These are phyloP conservation scores for Battus philenor DNA, from an alignment of 1,140 invertebrate genomes.

Conservation along the genomic window DNA sequence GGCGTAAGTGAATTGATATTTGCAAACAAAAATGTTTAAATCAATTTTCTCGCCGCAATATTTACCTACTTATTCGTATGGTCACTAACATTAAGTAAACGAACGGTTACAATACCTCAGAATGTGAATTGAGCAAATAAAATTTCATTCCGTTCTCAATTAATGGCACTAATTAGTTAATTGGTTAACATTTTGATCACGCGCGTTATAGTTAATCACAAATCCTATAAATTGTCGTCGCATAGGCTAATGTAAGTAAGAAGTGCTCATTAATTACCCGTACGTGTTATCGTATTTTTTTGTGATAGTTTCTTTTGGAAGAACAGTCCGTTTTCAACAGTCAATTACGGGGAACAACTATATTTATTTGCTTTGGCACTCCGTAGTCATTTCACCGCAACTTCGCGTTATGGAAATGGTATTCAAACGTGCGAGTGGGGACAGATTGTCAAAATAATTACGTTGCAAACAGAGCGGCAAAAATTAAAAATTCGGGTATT, in stretches of 20 bases:
- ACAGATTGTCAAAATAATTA: slow-evolving; percentile 3
- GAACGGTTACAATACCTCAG: too few relatives aligned
- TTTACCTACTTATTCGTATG: too few relatives aligned
- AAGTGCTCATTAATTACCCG: slow-evolving; percentile 6
- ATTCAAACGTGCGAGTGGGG: slow-evolving; percentile 1
- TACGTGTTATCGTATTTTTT: slow-evolving; percentile 1
- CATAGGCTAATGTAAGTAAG: not conserved
- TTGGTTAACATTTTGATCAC: slow-evolving; percentile 9
- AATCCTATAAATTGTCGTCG: not conserved
- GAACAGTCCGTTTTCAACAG: not conserved
- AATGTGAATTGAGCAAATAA: too few relatives aligned
- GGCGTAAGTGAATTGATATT: too few relatives aligned
- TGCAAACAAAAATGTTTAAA: too few relatives aligned
- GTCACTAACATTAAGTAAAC: too few relatives aligned
- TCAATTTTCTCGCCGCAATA: too few relatives aligned
- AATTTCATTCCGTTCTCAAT: slow-evolving; percentile 7
- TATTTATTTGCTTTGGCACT: not conserved
- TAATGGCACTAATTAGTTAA: slow-evolving; percentile 10
- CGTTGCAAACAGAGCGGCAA: not conserved
- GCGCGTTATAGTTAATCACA: not conserved
- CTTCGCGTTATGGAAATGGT: slow-evolving; percentile 6
- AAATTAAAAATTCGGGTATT: not conserved
- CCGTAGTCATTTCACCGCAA: not conserved
- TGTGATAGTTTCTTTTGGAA: not conserved
- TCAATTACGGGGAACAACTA: slow-evolving; percentile 2